Evolutionary conservation across 1,140 invertebrate species (phyloP), one percentile per base, ranked within the genome.

Genomic region (Luehdorfia chinensis): DNA sequence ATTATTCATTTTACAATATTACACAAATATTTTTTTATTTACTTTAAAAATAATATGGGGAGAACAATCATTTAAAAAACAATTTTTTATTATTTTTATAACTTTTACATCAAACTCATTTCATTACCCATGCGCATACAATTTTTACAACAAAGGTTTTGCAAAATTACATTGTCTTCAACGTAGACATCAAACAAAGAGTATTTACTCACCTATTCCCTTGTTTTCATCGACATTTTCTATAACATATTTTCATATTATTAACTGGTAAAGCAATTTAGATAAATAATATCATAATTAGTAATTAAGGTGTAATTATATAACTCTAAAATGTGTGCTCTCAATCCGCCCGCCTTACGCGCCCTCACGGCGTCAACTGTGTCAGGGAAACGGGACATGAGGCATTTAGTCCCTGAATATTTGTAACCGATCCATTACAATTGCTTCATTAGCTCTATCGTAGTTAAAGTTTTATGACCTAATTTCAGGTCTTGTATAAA

Each of bases 121-220:
- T n/a, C n/a, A n/a, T n/a, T n/a, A n/a, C n/a, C n/a, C n/a, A n/a
- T n/a, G n/a, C n/a, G n/a, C n/a, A n/a, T n/a, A n/a, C n/a, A n/a
- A n/a, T n/a, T n/a, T n/a, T n/a, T n/a, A n/a, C n/a, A 34, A 37
- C 34, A 37, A 37, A 37, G 34, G 34, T 12, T 37, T 9, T 11
- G 34, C 34, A 16, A 37, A 30, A 21, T 37, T 37, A 48, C 36
- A 54, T 50, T 36, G 32, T 23, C 12, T 44, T 27, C 19, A 33
- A 46, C 21, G 21, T 27, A 36, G 19, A 45, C 31, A 21, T 33
- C 33, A 52, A 59, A 67, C 58, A 67, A 64, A 66, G 61, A 48
- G 58, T 67, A 47, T 48, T 60, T 48, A 66, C 56, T 56, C 37
- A 62, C 59, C 57, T 54, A 56, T 30, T 34, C 13, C 14, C 30